Conservation (phyloP, 1,140 invertebrate genomes). For the Tachypleus tridentatus region DNA sequence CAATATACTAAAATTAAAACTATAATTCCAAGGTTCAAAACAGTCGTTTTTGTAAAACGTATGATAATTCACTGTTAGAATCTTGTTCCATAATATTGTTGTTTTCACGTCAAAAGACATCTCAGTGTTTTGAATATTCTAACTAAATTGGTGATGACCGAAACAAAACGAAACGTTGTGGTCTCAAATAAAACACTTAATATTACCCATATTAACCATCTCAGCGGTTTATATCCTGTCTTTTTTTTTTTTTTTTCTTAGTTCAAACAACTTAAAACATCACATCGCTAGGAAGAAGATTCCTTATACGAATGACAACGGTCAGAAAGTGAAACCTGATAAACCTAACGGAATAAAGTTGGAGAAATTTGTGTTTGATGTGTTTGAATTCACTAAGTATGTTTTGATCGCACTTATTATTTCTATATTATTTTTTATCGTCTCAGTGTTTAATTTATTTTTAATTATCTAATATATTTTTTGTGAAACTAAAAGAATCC, state of each 20-base stretch:
- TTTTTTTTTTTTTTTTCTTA: slow-evolving; percentile 4
- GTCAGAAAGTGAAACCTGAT: slow-evolving; percentile 56
- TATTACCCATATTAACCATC: too few species aligned
- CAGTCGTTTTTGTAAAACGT: too few species aligned
- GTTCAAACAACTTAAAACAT: slow-evolving; percentile 52
- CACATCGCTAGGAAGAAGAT: slow-evolving; percentile 99
- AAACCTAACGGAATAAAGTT: slow-evolving; percentile 94
- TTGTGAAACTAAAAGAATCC: not conserved
- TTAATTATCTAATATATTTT: not conserved
- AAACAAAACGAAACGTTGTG: too few species aligned
- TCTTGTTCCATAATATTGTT: too few species aligned
- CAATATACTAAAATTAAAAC: too few species aligned
- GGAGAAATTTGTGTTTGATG: slow-evolving; percentile 99
- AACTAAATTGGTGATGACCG: too few species aligned
- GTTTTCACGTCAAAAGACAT: too few species aligned
- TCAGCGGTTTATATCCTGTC: too few species aligned
- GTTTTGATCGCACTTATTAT: slow-evolving; percentile 20
- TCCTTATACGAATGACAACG: slow-evolving; percentile 62
- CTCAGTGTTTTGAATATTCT: too few species aligned
- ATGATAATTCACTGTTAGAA: too few species aligned
- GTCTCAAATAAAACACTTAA: too few species aligned
- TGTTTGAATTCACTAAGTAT: slow-evolving; percentile 78
- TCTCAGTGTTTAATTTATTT: not conserved
- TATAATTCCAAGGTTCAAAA: too few species aligned
- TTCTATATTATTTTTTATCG: not conserved